phyloP scores from a whole-genome alignment of 2,888 invertebrate genomes.

The Chrysolina oricalcia region DNA sequence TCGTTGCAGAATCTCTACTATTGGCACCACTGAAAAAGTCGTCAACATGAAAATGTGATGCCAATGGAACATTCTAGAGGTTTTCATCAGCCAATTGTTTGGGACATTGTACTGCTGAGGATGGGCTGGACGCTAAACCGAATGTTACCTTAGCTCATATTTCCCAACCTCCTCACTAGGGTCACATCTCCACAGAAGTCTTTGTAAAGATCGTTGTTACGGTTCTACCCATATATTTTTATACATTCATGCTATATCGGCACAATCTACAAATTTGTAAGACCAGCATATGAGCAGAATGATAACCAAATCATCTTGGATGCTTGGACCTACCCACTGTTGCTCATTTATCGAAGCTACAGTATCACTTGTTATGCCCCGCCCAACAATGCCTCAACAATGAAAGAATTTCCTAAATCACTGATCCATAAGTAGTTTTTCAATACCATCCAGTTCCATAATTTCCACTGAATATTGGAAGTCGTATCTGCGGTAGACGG shows the following conservation, averaged over 20 bases:
- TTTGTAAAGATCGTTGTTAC: conserved; percentile 48
- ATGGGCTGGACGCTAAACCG: no score
- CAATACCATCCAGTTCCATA: no score
- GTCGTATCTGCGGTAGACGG: no score
- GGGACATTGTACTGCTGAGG: no score
- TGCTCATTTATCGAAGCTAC: conserved; percentile 52
- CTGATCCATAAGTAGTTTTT: no score
- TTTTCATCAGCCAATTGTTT: conserved; percentile 20
- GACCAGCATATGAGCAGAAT: conserved; percentile 52
- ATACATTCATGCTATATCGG: conserved; percentile 58
- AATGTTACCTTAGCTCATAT: conserved; percentile 47
- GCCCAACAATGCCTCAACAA: no score
- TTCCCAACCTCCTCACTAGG: conserved; percentile 34
- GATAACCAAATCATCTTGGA: conserved; percentile 52
- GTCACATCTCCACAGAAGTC: conserved; percentile 51
- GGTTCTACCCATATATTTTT: conserved; percentile 49
- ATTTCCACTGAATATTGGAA: no score
- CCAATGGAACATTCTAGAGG: neutral
- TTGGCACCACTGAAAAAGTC: conserved; percentile 31
- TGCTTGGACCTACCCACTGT: conserved; percentile 48
- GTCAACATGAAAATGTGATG: conserved; percentile 50
- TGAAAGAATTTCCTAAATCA: no score
- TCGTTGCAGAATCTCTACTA: neutral
- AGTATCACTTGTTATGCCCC: no score
- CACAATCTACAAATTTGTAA: conserved; percentile 47